Evolutionary conservation across 2,797 vertebrate species (phyloP).

Genomic region (Argya squamiceps): DNA sequence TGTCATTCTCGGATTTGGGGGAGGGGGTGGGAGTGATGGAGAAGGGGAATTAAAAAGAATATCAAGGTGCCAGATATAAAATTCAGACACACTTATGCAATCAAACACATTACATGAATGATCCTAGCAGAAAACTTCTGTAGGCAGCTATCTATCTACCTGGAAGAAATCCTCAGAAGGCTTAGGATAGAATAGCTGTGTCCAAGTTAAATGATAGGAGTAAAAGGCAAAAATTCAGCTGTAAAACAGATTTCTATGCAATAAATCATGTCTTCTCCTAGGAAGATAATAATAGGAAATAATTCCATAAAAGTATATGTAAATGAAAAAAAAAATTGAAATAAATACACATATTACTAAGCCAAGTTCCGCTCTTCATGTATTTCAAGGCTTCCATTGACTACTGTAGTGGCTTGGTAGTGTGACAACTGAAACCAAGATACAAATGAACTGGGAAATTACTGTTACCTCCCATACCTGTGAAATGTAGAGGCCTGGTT

Average conservation of each 20-base stretch:
- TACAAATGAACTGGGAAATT: neutral
- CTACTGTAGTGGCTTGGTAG: neutral
- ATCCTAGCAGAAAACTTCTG: neutral
- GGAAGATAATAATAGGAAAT: neutral
- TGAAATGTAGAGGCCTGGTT: neutral
- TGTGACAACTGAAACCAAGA: neutral
- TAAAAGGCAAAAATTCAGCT: neutral
- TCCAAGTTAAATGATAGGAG: neutral
- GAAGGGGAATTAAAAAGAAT: fast-evolving
- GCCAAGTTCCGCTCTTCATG: neutral
- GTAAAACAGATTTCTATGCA: neutral
- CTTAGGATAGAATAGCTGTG: neutral
- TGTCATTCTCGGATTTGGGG: neutral
- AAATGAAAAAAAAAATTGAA: neutral
- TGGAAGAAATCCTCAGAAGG: neutral
- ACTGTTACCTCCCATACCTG: fast-evolving
- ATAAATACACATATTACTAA: neutral
- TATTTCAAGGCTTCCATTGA: neutral
- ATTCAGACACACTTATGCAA: neutral
- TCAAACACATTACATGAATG: neutral
- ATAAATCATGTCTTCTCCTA: neutral
- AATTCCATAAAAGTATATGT: neutral
- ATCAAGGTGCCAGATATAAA: neutral
- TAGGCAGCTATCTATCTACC: neutral
- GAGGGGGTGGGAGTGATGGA: neutral